phyloP scores from a whole-genome alignment of 2,113 vertebrate species.

The Mola mola region DNA sequence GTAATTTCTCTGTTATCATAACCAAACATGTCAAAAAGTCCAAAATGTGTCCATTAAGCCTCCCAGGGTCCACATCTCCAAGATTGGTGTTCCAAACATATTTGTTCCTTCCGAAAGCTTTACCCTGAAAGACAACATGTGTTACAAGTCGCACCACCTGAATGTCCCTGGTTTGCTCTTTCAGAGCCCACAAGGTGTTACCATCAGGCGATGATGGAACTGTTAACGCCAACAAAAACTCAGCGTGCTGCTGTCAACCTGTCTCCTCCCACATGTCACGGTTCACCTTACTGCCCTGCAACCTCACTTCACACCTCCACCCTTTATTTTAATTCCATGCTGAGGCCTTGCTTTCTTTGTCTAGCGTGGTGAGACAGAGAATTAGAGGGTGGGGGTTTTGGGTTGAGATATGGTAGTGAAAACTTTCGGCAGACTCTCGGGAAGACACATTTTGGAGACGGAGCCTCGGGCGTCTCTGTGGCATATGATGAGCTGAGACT shows the following conservation, averaged over 20 bases:
- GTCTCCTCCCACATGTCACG: constrained; percentile 60
- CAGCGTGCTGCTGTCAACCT: constrained; percentile 67
- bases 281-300: constrained; percentile 37
- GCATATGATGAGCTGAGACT: constrained; percentile 42
- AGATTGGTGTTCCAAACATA: too few species aligned
- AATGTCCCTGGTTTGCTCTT: too few species aligned
- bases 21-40: neutral
- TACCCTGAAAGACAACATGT: too few species aligned
- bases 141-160: neutral
- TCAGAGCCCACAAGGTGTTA: constrained; percentile 42
- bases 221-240: constrained; percentile 62
- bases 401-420: constrained; percentile 34
- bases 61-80: too few species aligned
- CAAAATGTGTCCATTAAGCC: too few species aligned
- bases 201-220: constrained; percentile 39
- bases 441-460: constrained; percentile 49
- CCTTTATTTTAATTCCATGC: constrained; percentile 13
- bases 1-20: neutral
- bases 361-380: constrained; percentile 23
- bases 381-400: constrained; percentile 32
- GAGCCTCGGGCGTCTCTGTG: constrained; percentile 44
- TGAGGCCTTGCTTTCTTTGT: constrained; percentile 7
- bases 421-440: constrained; percentile 47
- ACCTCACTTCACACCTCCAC: constrained; percentile 43
- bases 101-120: too few species aligned